These are phyloP conservation scores for Cryptocheilus praepositus DNA, from an alignment of 2,888 invertebrate genomes.

Conservation along the genomic window DNA sequence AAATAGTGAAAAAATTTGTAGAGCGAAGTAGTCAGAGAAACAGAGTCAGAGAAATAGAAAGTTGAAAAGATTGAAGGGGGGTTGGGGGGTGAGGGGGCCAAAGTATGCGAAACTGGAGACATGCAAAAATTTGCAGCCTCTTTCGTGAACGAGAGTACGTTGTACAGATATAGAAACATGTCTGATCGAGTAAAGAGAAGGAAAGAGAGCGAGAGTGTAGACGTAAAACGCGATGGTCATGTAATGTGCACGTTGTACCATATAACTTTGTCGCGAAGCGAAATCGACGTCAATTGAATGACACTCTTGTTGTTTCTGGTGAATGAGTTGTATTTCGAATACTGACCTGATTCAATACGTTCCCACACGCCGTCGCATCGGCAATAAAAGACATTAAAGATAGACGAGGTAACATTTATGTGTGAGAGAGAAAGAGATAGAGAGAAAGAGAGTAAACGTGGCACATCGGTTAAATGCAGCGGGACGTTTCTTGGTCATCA, in stretches of 20 bases:
- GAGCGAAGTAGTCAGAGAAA: background rate
- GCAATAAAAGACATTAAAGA: constrained; percentile 6
- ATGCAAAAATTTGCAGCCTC: constrained; percentile 29
- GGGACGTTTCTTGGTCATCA: too few relatives aligned
- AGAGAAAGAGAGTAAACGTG: constrained; percentile 6
- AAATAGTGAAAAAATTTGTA: background rate
- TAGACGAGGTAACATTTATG: background rate
- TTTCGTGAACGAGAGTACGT: constrained; percentile 18
- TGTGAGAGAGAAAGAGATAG: constrained; percentile 10
- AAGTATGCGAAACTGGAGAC: background rate
- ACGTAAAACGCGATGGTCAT: constrained; percentile 11
- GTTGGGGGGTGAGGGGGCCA: background rate
- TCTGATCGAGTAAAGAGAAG: background rate
- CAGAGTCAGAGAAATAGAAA: background rate
- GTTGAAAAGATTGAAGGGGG: background rate
- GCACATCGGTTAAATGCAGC: constrained; percentile 1
- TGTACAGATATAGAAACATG: background rate
- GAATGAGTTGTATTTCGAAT: constrained; percentile 2
- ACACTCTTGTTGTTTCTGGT: background rate
- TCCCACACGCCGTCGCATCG: constrained; percentile 2
- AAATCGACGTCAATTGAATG: background rate
- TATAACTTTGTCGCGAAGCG: background rate
- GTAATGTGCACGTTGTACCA: background rate
- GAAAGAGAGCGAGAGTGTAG: constrained; percentile 2
- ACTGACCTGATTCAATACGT: constrained; percentile 5